Evolutionary conservation across 2,113 vertebrate species (phyloP).

Genomic region (Copsychus sechellarum): DNA sequence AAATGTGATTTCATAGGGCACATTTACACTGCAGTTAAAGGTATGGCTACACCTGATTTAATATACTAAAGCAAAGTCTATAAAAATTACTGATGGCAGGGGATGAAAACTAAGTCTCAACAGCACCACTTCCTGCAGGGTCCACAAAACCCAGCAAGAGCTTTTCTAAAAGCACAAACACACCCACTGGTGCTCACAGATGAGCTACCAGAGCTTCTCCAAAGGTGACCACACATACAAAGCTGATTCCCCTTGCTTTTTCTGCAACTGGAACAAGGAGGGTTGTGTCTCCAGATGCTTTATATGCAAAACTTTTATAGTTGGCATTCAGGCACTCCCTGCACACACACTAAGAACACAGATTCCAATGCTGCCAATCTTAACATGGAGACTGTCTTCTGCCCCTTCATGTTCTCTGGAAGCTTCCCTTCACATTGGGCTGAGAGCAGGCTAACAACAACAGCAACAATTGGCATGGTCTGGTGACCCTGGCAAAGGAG

Average conservation of each 20-base stretch:
- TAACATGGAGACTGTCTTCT: rapidly evolving
- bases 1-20: background rate
- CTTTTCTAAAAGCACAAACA: background rate
- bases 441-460: background rate
- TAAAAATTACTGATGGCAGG: background rate
- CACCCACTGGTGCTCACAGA: background rate
- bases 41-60: background rate
- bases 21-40: background rate
- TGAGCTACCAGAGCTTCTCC: background rate
- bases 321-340: rapidly evolving
- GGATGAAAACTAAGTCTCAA: background rate
- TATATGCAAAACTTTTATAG: background rate
- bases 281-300: background rate
- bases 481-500: slow-evolving; percentile 54
- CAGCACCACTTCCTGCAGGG: background rate
- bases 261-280: background rate
- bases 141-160: background rate
- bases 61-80: background rate
- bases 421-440: background rate
- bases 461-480: background rate
- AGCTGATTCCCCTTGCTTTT: background rate
- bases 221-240: rapidly evolving
- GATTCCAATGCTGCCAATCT: rapidly evolving
- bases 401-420: background rate
- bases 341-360: background rate